These are phyloP conservation scores for Panthera leo DNA, from an alignment of 2,113 vertebrate species.

Conservation along the genomic window DNA sequence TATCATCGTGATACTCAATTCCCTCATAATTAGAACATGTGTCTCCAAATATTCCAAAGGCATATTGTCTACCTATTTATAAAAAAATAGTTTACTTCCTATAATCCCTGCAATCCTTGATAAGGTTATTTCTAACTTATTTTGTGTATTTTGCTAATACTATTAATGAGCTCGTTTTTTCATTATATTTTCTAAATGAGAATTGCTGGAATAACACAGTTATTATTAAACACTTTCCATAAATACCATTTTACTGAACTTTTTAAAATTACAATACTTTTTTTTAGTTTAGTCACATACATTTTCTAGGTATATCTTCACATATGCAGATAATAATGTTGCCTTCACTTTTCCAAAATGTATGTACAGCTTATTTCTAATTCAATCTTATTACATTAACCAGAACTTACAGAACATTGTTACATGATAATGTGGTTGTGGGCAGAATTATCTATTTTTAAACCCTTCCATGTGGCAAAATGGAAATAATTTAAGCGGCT, in stretches of 20 bases:
- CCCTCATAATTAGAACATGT: background rate
- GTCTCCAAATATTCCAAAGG: background rate
- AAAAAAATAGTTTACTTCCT: background rate
- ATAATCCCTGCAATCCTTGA: background rate
- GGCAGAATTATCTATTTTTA: constrained; percentile 36
- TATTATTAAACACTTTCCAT: background rate
- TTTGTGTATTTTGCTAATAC: background rate
- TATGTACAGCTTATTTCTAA: background rate
- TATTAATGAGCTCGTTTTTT: background rate
- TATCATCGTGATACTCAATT: background rate
- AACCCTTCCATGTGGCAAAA: background rate
- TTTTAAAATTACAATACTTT: background rate
- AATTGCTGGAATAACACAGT: background rate
- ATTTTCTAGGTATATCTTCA: background rate
- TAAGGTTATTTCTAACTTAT: constrained; percentile 20
- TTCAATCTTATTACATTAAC: constrained; percentile 38
- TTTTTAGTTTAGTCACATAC: background rate
- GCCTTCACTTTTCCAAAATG: background rate
- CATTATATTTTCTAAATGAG: background rate
- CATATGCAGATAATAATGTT: background rate
- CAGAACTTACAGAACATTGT: background rate
- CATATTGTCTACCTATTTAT: background rate
- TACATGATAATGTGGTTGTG: background rate
- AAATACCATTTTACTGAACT: background rate
- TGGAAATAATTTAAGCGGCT: background rate